phyloP scores from a whole-genome alignment of 2,113 vertebrate species.

The Seriola aureovittata region DNA sequence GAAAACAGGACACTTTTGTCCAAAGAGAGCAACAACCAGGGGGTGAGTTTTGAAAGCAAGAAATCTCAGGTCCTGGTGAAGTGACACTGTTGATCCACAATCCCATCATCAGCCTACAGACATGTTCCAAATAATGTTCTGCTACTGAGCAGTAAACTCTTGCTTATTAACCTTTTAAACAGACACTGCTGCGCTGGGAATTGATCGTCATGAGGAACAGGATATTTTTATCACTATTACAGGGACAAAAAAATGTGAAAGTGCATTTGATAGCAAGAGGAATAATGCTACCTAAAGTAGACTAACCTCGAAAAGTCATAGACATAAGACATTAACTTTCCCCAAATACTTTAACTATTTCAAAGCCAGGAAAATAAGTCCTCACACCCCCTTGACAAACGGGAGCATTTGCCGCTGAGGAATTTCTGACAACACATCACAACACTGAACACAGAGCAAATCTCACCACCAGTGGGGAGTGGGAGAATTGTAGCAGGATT shows the following conservation, averaged over 20 bases:
- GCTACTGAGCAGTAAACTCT: background rate
- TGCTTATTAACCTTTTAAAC: background rate
- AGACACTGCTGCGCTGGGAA: background rate
- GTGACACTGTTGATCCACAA: constrained; percentile 11
- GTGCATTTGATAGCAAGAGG: background rate
- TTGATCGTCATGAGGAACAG: constrained; percentile 4
- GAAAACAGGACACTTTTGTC: constrained; percentile 14
- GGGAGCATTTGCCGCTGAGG: constrained; percentile 39
- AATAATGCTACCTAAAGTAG: background rate
- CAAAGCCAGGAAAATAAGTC: constrained; percentile 32
- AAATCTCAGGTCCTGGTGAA: background rate
- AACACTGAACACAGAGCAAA: constrained; percentile 53
- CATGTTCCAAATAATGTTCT: background rate
- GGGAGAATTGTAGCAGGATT: constrained; percentile 65
- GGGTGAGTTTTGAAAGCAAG: background rate
- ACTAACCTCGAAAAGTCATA: constrained; percentile 17
- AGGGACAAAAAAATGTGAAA: background rate
- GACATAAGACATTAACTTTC: background rate
- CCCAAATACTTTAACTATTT: constrained; percentile 29
- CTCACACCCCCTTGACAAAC: constrained; percentile 15
- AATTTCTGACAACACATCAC: constrained; percentile 61
- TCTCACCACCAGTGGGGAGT: constrained; percentile 52
- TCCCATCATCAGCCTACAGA: background rate
- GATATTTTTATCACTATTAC: constrained; percentile 7
- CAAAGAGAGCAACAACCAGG: background rate